Evolutionary conservation across 2,113 vertebrate species (phyloP), one percentile per base, ranked within the genome.

Genomic region (Prionailurus bengalensis): DNA sequence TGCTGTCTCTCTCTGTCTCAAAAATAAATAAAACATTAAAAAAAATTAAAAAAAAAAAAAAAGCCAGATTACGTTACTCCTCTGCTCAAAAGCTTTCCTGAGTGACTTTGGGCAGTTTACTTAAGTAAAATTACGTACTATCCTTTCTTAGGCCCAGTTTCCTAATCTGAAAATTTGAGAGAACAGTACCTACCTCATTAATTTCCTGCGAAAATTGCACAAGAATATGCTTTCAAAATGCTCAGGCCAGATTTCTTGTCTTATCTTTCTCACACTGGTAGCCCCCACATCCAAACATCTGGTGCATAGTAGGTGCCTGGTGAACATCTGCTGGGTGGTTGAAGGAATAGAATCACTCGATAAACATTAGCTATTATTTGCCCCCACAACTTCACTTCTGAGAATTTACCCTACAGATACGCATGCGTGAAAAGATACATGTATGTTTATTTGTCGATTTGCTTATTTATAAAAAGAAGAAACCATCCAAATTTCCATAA

Each of bases 381-480:
- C 15, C 68, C 27, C 23, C 21, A 36, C 29, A 63, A 31, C 76
- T 76, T 84, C 31, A 65, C 55, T 51, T 74, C 21, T 74, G 48
- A 82, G 63, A 95, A 79, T 51, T 48, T 31, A 58, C 66, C 39
- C 79, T 66, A 31, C 4, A 17, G 31, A 55, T 90, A 51, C 4
- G 36, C 29, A 23, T 27, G 21, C 58, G 51, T 58, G 4, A 73
- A 66, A 48, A 85, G 21, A 11, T 45, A 39, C 31, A 7, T 36
- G 17, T 65, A 15, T 68, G 4, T 81, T 66, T 66, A 66, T 90
- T 70, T 76, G 16, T 63, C 63, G 16, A 36, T 39, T 51, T 78
- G 15, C 31, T 85, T 76, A 61, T 39, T 76, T 76, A 76, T 76
- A 76, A n/a, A 83, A 94, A 95, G 88, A 36, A 71, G 63, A 71